Conservation (phyloP, 2,888 invertebrate genomes). For the Rhogogaster chlorosoma region DNA sequence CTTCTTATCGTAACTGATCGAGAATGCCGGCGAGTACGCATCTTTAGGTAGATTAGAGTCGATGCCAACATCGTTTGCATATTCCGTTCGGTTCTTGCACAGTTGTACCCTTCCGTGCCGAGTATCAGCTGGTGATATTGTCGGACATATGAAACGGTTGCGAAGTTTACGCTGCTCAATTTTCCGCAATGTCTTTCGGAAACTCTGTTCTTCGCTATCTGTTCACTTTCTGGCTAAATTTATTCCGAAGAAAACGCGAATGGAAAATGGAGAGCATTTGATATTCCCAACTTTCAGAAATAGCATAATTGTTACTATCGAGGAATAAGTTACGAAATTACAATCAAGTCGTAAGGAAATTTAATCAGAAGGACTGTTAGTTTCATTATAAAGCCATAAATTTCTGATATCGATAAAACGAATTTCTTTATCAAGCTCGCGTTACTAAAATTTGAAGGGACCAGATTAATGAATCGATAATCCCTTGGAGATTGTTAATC, state of each 20-base stretch:
- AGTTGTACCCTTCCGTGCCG: not conserved
- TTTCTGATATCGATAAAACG: not conserved
- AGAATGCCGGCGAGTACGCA: not conserved
- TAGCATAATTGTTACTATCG: not conserved
- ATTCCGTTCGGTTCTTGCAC: not conserved
- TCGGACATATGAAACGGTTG: not conserved
- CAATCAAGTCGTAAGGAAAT: not conserved
- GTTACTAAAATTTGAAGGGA: not conserved
- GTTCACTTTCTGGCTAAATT: not conserved
- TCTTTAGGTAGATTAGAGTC: not conserved
- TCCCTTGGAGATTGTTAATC: not conserved
- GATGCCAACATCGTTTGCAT: slow-evolving; percentile 21
- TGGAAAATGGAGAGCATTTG: not conserved
- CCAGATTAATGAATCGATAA: not conserved
- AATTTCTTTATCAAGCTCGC: not conserved
- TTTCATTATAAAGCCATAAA: not conserved
- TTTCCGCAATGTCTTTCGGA: not conserved
- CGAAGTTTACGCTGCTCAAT: not conserved
- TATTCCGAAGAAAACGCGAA: not conserved
- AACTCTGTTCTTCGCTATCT: not conserved
- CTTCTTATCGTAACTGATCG: not conserved
- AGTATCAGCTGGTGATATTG: slow-evolving; percentile 7
- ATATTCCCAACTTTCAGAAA: not conserved
- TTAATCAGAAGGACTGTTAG: not conserved
- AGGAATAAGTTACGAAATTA: not conserved